These are phyloP conservation scores for Athalia cordata DNA, from an alignment of 2,888 invertebrate genomes.

Conservation along the genomic window DNA sequence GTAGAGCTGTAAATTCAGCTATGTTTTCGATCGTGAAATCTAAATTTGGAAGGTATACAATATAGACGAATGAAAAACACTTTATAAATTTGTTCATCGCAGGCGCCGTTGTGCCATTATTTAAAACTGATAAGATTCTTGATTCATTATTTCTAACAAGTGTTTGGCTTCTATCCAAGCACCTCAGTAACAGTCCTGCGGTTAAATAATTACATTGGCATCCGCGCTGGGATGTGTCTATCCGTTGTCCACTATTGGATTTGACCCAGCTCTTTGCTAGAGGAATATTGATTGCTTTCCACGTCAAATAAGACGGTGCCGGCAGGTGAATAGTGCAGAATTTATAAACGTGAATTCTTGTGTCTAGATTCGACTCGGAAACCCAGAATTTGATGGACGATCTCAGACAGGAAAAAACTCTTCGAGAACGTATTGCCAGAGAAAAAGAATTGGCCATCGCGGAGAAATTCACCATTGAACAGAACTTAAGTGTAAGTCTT, in stretches of 20 bases:
- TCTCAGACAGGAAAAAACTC: conserved; percentile 85
- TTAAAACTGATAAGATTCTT: conserved; percentile 55
- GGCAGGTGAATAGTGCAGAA: not conserved
- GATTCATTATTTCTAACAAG: conserved; percentile 67
- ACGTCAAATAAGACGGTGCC: not conserved
- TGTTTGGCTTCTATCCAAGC: conserved; percentile 55
- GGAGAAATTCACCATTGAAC: conserved; percentile 91
- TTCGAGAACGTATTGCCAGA: conserved; percentile 86
- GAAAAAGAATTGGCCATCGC: conserved; percentile 91
- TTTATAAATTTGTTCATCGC: not conserved
- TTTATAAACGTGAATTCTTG: not conserved
- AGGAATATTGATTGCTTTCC: conserved; percentile 26
- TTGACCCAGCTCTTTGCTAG: conserved; percentile 17
- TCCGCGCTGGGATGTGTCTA: conserved; percentile 16
- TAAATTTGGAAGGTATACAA: not conserved
- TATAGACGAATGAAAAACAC: not conserved
- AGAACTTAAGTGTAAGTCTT: conserved; percentile 85
- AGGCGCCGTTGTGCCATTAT: not conserved
- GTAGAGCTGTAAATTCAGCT: too few species aligned
- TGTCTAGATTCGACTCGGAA: conserved; percentile 86
- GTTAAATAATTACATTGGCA: conserved; percentile 40
- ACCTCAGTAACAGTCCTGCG: not conserved
- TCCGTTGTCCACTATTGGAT: conserved; percentile 32
- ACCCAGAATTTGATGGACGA: conserved; percentile 89
- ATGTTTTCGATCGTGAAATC: not conserved